Evolutionary conservation across 2,888 invertebrate genomes (phyloP), one percentile per base, ranked within the genome.

Genomic region (Agrotis puta): DNA sequence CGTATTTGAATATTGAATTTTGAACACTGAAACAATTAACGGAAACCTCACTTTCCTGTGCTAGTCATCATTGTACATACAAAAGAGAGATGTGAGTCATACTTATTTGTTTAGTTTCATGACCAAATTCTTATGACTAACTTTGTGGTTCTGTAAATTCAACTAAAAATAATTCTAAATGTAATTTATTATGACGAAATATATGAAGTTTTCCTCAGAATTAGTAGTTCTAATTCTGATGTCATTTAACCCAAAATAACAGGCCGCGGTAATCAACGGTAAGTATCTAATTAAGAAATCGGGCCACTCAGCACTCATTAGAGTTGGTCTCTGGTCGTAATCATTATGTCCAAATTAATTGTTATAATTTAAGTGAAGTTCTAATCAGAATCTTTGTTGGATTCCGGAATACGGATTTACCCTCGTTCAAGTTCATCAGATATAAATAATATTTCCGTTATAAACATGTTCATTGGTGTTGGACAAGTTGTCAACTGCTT

Each of bases 1-100:
- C 76, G 66, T 18, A 84, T 86, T 85, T 84, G 76, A 84, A 82
- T 85, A 82, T 79, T 54, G 62, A 68, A 64, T 81, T 79, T 85
- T 71, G 73, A 77, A 68, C 57, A 43, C 71, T 72, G 33, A 74
- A 72, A 80, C 74, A 84, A 77, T 82, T 84, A 81, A 74, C 82
- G 82, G 86, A 84, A 79, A 79, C 56, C 50, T 62, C 64, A 56
- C 65, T 73, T 71, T 79, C 82, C 79, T 76, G 82, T 81, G 39
- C 47, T 51, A 53, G 50, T 53, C 16, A 57, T 9, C 53, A n/a
- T 47, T 67, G 56, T 48, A 56, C 81, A 83, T 81, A 76, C 68
- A 33, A 66, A 80, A 59, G 57, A 20, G 53, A 48, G 2, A 48
- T 51, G 24, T 79, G 73, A 82, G 43, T 82, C 79, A 79, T 53